Base-by-base conservation (phyloP, 2,113 vertebrate genomes). In the Thunnus thynnus region DNA sequence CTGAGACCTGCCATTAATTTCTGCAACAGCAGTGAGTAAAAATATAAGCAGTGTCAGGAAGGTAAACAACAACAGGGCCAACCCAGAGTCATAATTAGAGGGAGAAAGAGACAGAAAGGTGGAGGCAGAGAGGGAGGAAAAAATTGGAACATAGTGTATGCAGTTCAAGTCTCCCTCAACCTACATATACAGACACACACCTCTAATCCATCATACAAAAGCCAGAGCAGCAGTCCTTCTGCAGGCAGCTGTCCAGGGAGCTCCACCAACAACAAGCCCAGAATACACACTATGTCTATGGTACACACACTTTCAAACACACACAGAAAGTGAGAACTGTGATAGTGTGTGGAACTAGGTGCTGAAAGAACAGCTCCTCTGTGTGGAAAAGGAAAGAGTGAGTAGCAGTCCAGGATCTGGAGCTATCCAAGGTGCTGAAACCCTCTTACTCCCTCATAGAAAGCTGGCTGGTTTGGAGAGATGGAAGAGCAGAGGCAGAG, bases 361-460 rank as follows among this genome's bases (percentile, higher is more conserved):
- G 46, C 76, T 84, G 67, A 82, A 82, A 73, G 58, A 76, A 81
- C 69, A 83, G 65, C 78, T 84, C 73, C 65, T 72, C 13, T 30
- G 57, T n/a, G 77, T n/a, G 47, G 17, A 32, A 44, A 20, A 4
- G 46, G n/a, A 41, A 4, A 74, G 50, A 56, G 73, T 1, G 69
- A 64, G 58, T 44, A 25, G 68, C 16, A 7, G 74, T n/a, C 63
- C 30, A 20, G 60, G 25, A 11, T 36, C 30, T 54, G 47, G 75
- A 89, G 83, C 86, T 91, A 27, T 85, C 85, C 85, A 58, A 58
- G 71, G 79, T 88, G 17, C 85, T 90, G 86, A 87, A 81, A 57
- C 14, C 18, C 25, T 74, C 82, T 68, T 17, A 10, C 78, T 70
- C 72, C 69, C 62, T 66, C 25, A 50, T 60, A 80, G 72, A 61